Percentiles rank a stretch among this genome's conserved stretches.
Conservation (phyloP, 2,113 vertebrate genomes). For the Hassar affinis region DNA sequence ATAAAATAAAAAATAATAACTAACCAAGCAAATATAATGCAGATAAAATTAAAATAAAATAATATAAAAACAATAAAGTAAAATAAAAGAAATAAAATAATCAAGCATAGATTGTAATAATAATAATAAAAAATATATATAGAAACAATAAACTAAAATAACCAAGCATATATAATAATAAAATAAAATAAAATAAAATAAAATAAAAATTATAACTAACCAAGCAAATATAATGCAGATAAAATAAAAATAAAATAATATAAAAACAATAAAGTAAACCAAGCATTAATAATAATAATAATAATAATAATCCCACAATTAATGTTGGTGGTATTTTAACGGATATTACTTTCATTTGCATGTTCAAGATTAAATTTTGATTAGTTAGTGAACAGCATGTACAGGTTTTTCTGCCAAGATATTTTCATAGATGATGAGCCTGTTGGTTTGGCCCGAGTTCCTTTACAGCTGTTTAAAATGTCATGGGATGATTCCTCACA, state of each 20-base stretch:
- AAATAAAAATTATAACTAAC: too few species aligned
- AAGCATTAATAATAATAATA: too few species aligned
- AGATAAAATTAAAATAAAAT: background rate
- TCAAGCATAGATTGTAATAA: too few species aligned
- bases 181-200: too few species aligned
- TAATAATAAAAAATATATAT: too few species aligned
- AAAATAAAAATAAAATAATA: background rate
- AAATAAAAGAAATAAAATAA: too few species aligned
- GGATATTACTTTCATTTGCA: background rate
- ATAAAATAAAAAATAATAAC: too few species aligned
- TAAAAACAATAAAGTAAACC: too few species aligned
- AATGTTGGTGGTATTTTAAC: background rate
- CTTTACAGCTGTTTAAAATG: conserved; percentile 38
- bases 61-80: too few species aligned
- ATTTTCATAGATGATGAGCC: conserved; percentile 3
- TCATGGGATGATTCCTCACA: conserved; percentile 42
- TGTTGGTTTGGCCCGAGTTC: conserved; percentile 23
- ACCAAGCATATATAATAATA: too few species aligned
- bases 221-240: background rate
- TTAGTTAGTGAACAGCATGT: background rate
- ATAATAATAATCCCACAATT: background rate
- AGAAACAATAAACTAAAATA: too few species aligned
- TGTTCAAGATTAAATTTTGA: background rate
- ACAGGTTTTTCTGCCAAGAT: conserved; percentile 8
- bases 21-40: too few species aligned